Conservation (phyloP, 2,888 invertebrate species). For the Acleris cristana region DNA sequence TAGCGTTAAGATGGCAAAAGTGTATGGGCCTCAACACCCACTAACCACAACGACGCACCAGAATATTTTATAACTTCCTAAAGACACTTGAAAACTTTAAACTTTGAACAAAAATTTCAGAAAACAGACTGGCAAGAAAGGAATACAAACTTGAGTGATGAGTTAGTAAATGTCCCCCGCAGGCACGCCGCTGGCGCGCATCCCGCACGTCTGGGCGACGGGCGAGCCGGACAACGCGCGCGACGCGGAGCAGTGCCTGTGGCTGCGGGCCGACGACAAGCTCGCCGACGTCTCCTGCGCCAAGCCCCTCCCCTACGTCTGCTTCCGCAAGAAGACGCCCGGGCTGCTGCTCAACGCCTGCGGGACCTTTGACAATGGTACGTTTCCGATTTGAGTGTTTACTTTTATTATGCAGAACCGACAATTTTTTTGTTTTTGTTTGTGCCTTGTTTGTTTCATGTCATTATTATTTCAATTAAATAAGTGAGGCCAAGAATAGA, state of each 20-base stretch:
- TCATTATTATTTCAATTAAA: no score
- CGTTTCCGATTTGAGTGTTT: neutral
- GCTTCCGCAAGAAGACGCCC: conserved; percentile 16
- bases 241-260: conserved; percentile 22
- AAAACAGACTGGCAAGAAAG: no score
- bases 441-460: no score
- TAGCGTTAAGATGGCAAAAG: no score
- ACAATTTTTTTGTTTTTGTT: neutral
- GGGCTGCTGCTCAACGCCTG: conserved; percentile 13
- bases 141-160: neutral
- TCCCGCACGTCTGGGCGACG: conserved; percentile 10
- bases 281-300: conserved; percentile 27
- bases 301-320: conserved; percentile 26
- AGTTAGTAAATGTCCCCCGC: neutral
- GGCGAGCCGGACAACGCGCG: conserved; percentile 26
- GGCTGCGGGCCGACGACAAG: conserved; percentile 8
- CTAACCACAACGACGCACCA: no score
- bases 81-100: neutral
- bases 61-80: no score
- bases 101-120: no score
- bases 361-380: conserved; percentile 27
- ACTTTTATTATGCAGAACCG: neutral
- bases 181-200: conserved; percentile 19
- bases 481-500: no score
- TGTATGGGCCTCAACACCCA: no score